Evolutionary conservation across 2,113 vertebrate genomes (phyloP).

Genomic region (Pseudorasbora parva): DNA sequence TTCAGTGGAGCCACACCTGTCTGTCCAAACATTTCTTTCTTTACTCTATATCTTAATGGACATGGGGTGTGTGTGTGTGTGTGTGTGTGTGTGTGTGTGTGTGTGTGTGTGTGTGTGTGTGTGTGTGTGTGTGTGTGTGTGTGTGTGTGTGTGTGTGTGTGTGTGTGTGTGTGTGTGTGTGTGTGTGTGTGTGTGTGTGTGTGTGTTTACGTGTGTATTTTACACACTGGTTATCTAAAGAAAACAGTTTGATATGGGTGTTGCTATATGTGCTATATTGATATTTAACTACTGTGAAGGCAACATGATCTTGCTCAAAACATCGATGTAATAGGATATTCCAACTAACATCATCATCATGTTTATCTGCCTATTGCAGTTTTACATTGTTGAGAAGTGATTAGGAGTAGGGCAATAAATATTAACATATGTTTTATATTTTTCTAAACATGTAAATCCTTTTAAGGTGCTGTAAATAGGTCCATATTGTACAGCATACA

Average conservation of each 20-base stretch:
- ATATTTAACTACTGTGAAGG: background rate
- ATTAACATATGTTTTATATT: too few species aligned
- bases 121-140: background rate
- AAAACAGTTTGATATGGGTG: slow-evolving; percentile 52
- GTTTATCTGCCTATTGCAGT: background rate
- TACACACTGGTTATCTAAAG: slow-evolving; percentile 19
- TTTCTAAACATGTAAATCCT: too few species aligned
- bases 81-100: slow-evolving; percentile 27
- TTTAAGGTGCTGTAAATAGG: background rate
- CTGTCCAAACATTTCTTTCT: slow-evolving; percentile 62
- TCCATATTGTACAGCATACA: background rate
- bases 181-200: slow-evolving; percentile 32
- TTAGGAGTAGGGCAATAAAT: background rate
- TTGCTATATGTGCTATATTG: slow-evolving; percentile 38
- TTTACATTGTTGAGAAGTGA: background rate
- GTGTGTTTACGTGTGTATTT: background rate
- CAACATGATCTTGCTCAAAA: background rate
- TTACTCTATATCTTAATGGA: slow-evolving; percentile 21
- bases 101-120: slow-evolving; percentile 28
- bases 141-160: slow-evolving; percentile 20
- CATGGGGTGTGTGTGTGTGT: slow-evolving; percentile 18
- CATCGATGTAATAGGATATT: background rate
- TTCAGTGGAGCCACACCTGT: slow-evolving; percentile 65
- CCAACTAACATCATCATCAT: background rate
- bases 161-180: slow-evolving; percentile 24